Conservation (phyloP, 2,888 invertebrate species). For the Gymnosoma rotundatum region DNA sequence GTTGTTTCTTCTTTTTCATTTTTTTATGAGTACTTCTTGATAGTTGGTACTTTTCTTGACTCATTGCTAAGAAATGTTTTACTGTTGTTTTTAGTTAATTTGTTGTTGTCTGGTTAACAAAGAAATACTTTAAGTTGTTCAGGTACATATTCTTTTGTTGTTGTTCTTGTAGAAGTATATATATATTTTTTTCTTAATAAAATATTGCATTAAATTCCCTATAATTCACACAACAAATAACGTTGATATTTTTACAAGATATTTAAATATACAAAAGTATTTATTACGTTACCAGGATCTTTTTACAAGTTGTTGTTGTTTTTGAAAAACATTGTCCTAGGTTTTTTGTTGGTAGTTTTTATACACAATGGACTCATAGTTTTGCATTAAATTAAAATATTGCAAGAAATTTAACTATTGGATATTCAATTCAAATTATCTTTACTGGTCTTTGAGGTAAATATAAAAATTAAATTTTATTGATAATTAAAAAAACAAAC, state of each 20-base stretch:
- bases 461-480: no score
- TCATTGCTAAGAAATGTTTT: constrained; percentile 22
- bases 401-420: no score
- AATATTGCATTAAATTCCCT: constrained; percentile 65
- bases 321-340: constrained; percentile 57
- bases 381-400: no score
- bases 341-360: not conserved
- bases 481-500: no score
- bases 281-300: constrained; percentile 60
- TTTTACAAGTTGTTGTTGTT: constrained; percentile 48
- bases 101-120: constrained; percentile 47
- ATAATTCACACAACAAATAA: constrained; percentile 67
- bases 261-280: constrained; percentile 49
- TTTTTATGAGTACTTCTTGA: constrained; percentile 47
- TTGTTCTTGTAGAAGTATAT: constrained; percentile 52
- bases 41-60: constrained; percentile 9
- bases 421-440: no score
- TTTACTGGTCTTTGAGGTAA: no score
- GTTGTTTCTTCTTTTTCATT: constrained; percentile 2
- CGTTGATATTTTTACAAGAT: constrained; percentile 58
- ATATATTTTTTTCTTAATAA: constrained; percentile 1
- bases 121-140: constrained; percentile 69
- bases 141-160: constrained; percentile 69
- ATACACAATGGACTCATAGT: not conserved
- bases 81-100: constrained; percentile 3